A percentile compares a stretch with the other conserved stretches of the same genome.
Conservation (phyloP, 2,888 invertebrate genomes). For the Eremobia ochroleuca region DNA sequence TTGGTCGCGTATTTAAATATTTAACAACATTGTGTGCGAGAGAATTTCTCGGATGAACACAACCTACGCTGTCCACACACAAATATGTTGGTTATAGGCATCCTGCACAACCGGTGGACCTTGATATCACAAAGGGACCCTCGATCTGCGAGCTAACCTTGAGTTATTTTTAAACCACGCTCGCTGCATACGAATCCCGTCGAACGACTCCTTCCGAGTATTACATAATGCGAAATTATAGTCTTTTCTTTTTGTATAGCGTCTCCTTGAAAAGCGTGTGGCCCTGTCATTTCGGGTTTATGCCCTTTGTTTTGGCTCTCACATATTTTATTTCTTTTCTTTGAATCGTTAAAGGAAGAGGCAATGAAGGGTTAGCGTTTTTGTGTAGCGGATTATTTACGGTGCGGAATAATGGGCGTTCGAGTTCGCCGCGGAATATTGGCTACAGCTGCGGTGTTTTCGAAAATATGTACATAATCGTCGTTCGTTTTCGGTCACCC, state of each 20-base stretch:
- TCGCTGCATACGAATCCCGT: conserved; percentile 87
- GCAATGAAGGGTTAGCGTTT: conserved; percentile 90
- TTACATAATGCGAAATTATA: conserved; percentile 90
- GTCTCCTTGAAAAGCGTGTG: conserved; percentile 87
- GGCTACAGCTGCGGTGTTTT: conserved; percentile 82
- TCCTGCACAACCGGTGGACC: conserved; percentile 88
- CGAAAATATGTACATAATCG: conserved; percentile 74
- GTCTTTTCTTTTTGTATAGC: conserved; percentile 82
- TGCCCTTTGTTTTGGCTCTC: conserved; percentile 89
- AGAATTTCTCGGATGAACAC: conserved; percentile 59
- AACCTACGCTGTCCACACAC: conserved; percentile 73
- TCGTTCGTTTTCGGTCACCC: conserved; percentile 68
- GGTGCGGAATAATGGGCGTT: conserved; percentile 87
- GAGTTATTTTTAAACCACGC: conserved; percentile 89
- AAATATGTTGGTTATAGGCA: conserved; percentile 79
- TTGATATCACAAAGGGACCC: conserved; percentile 89
- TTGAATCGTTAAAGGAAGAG: conserved; percentile 90
- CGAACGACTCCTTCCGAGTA: conserved; percentile 88
- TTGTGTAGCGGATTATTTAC: conserved; percentile 88
- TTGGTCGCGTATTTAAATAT: conserved; percentile 20
- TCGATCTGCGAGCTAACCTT: conserved; percentile 87
- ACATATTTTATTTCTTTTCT: conserved; percentile 89
- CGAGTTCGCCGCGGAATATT: conserved; percentile 78
- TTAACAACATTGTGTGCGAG: conserved; percentile 34
- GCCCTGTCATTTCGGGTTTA: conserved; percentile 89